Conservation (phyloP, 2,797 vertebrate genomes). For the Sebastes steindachneri region DNA sequence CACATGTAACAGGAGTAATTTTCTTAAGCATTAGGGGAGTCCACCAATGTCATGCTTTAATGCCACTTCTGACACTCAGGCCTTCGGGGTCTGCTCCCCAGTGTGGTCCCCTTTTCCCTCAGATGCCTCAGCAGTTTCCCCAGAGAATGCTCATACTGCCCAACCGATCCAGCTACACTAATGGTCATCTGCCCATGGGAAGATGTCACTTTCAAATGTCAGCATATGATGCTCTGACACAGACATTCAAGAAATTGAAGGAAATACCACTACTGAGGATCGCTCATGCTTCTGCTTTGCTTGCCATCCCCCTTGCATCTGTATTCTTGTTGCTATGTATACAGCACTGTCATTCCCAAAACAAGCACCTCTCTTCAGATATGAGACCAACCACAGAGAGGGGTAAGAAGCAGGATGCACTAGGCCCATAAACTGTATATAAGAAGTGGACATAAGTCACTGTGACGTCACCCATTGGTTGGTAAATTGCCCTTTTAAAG, state of each 20-base stretch:
- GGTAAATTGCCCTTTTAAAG: too few species aligned
- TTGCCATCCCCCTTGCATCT: not conserved
- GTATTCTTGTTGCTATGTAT: not conserved
- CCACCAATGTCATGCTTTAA: slow-evolving; percentile 52
- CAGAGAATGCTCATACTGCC: slow-evolving; percentile 23
- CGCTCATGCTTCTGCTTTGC: slow-evolving; percentile 33
- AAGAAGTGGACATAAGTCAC: too few species aligned
- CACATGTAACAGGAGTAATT: not conserved
- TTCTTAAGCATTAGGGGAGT: slow-evolving; percentile 20
- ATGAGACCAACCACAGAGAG: not conserved
- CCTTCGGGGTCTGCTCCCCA: slow-evolving; percentile 46
- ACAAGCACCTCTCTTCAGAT: slow-evolving; percentile 17
- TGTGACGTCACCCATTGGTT: too few species aligned
- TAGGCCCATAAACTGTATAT: too few species aligned
- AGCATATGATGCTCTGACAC: slow-evolving; percentile 55
- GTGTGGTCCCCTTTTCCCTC: slow-evolving; percentile 30
- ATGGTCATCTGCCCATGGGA: slow-evolving; percentile 51
- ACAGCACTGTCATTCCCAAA: not conserved
- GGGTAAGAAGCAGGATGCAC: not conserved
- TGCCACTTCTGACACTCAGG: slow-evolving; percentile 59
- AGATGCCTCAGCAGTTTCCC: slow-evolving; percentile 46
- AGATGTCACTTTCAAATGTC: slow-evolving; percentile 77
- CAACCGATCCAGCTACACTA: slow-evolving; percentile 38
- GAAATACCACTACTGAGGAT: slow-evolving; percentile 59
- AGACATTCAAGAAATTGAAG: slow-evolving; percentile 45